Conservation (phyloP, 1,140 invertebrate species). For the Ruditapes philippinarum region DNA sequence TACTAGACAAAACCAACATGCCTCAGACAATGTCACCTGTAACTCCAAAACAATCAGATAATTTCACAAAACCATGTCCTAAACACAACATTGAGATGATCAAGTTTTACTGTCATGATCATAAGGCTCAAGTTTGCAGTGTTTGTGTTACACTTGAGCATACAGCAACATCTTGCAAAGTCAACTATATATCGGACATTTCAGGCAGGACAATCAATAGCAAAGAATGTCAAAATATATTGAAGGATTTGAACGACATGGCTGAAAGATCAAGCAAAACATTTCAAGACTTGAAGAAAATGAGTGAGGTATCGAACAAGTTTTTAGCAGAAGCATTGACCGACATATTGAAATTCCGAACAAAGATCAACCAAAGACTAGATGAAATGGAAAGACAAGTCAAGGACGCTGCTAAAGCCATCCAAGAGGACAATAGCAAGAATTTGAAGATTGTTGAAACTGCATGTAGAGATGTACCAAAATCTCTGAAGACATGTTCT, state of each 20-base stretch:
- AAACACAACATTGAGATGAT: background rate
- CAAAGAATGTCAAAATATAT: background rate
- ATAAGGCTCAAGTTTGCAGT: background rate
- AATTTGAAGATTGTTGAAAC: background rate
- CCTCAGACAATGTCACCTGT: no score
- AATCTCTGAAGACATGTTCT: background rate
- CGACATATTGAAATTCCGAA: background rate
- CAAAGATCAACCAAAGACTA: background rate
- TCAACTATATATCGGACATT: background rate
- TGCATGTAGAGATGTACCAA: background rate
- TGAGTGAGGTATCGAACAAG: background rate
- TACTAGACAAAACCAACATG: background rate
- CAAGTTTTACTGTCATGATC: slow-evolving; percentile 17
- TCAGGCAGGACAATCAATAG: background rate
- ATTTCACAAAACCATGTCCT: background rate
- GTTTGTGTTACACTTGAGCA: background rate
- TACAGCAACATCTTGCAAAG: background rate
- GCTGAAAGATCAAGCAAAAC: background rate
- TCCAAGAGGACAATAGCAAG: background rate
- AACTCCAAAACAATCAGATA: no score
- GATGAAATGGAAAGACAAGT: background rate
- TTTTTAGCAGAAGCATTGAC: background rate
- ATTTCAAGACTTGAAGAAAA: background rate
- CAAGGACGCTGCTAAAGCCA: background rate
- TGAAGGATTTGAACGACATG: background rate